These are phyloP conservation scores for Sceliomorpha sp. DNA, from an alignment of 2,888 invertebrate species.

Conservation along the genomic window DNA sequence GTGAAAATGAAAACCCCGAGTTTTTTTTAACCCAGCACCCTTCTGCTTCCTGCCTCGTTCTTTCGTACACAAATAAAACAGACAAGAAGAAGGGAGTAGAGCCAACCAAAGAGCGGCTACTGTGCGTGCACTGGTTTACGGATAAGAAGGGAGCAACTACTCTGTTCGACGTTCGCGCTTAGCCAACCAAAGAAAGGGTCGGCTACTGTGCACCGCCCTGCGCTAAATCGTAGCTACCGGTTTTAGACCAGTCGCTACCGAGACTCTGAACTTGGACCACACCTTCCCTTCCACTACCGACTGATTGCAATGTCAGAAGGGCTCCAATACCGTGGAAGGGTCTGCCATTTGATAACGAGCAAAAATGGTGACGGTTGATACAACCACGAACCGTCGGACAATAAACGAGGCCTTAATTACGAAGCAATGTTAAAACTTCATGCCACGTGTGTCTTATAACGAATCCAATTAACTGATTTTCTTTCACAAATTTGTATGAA, in stretches of 20 bases:
- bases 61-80: constrained; percentile 58
- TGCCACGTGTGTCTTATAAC: too few relatives aligned
- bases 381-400: constrained; percentile 39
- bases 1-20: too few relatives aligned
- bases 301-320: constrained; percentile 60
- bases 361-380: constrained; percentile 48
- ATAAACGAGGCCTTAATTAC: too few relatives aligned
- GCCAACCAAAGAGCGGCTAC: constrained; percentile 69
- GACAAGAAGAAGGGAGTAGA: constrained; percentile 58
- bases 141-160: constrained; percentile 63
- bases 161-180: constrained; percentile 61
- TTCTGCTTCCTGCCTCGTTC: constrained; percentile 47
- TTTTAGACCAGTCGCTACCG: constrained; percentile 74
- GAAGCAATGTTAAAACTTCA: too few relatives aligned
- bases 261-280: constrained; percentile 64
- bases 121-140: constrained; percentile 71
- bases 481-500: too few relatives aligned
- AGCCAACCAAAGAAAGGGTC: constrained; percentile 75
- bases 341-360: constrained; percentile 51
- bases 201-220: constrained; percentile 80
- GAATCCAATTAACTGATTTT: too few relatives aligned
- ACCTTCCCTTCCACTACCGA: constrained; percentile 64
- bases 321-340: constrained; percentile 54
- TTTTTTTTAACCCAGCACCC: constrained; percentile 33
- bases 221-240: constrained; percentile 77